These are phyloP conservation scores for Synaphobranchus kaupii DNA, from an alignment of 2,797 vertebrate genomes.

Conservation along the genomic window DNA sequence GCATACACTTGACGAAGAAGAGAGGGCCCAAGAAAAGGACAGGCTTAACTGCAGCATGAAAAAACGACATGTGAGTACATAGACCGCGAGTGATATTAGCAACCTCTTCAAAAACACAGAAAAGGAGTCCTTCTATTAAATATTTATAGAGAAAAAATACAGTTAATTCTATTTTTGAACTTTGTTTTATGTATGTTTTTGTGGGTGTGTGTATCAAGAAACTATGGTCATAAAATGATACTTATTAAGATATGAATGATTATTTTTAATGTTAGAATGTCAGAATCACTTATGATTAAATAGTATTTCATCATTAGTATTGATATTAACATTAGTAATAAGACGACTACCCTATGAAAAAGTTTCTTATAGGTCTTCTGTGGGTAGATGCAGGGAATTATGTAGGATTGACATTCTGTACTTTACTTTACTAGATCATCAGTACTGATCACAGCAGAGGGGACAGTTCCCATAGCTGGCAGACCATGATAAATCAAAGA, in stretches of 20 bases:
- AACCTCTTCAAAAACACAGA: too few species aligned
- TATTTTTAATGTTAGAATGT: too few species aligned
- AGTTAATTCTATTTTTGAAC: background rate
- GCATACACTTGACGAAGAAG: constrained; percentile 88
- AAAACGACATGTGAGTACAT: constrained; percentile 65
- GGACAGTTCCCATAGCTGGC: constrained; percentile 82
- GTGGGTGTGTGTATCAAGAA: background rate
- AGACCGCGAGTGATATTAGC: constrained; percentile 15
- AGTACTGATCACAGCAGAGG: constrained; percentile 76
- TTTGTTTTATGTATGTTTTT: background rate
- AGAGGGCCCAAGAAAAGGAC: constrained; percentile 76
- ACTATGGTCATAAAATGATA: background rate
- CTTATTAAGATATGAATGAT: background rate
- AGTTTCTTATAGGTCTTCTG: background rate
- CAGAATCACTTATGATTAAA: too few species aligned
- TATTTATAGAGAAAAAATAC: background rate
- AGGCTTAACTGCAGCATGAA: constrained; percentile 70
- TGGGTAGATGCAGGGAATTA: background rate
- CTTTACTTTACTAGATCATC: constrained; percentile 67
- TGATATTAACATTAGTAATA: background rate
- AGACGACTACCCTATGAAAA: background rate
- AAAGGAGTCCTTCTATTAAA: background rate
- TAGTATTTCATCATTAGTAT: too few species aligned
- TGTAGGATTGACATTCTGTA: background rate
- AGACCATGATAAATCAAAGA: constrained; percentile 72